phyloP scores from a whole-genome alignment of 2,888 invertebrate genomes.

The Aphrophora alni region DNA sequence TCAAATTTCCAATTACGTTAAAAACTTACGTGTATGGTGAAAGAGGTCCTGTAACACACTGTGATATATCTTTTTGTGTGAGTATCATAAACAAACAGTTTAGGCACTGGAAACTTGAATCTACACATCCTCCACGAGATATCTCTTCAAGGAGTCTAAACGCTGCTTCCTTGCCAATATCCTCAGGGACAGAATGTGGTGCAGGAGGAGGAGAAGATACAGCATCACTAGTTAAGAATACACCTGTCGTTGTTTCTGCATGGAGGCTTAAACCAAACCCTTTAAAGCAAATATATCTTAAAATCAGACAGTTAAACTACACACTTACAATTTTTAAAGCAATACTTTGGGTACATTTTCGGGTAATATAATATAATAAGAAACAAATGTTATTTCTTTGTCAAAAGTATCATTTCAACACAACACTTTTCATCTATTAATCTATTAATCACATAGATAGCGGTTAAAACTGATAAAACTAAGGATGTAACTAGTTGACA shows the following conservation, averaged over 20 bases:
- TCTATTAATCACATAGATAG: no score
- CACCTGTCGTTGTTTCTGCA: constrained; percentile 90
- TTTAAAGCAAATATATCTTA: constrained; percentile 51
- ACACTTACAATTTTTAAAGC: not conserved
- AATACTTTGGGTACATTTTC: no score
- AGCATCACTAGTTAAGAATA: constrained; percentile 63
- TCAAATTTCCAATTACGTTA: no score
- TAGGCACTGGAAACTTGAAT: constrained; percentile 86
- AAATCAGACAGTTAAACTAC: no score
- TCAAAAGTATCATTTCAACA: no score
- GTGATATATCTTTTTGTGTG: constrained; percentile 93
- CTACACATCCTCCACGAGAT: constrained; percentile 86
- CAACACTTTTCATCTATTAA: no score
- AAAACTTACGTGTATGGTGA: constrained; percentile 66
- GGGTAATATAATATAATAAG: no score
- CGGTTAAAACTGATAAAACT: no score
- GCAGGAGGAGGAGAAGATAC: constrained; percentile 54
- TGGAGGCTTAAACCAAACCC: constrained; percentile 89
- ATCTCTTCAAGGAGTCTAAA: constrained; percentile 87
- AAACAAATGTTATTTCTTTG: no score
- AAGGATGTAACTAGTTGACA: no score
- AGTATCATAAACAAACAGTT: constrained; percentile 92
- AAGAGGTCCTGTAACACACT: constrained; percentile 69
- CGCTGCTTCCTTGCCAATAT: constrained; percentile 85
- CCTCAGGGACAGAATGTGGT: constrained; percentile 80